Percentiles rank a stretch among this genome's conserved stretches.
phyloP scores from a whole-genome alignment of 2,888 invertebrate species.

The Mythimna vitellina region DNA sequence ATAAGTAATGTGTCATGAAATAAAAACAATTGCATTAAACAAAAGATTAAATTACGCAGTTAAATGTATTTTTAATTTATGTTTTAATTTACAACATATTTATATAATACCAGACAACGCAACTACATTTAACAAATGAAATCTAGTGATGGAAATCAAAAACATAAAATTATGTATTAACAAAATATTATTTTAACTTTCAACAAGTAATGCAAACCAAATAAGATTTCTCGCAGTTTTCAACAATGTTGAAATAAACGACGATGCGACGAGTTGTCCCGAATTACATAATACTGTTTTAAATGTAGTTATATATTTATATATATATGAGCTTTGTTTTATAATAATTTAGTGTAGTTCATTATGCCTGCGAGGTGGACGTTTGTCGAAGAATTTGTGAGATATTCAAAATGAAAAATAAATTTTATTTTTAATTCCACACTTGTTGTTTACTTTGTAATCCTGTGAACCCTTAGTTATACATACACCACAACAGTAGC shows the following conservation, averaged over 20 bases:
- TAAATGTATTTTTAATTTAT: slow-evolving; percentile 27
- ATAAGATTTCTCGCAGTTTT: slow-evolving; percentile 26
- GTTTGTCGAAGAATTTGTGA: slow-evolving; percentile 84
- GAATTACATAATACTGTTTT: slow-evolving; percentile 77
- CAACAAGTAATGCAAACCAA: slow-evolving; percentile 18
- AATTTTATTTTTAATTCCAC: slow-evolving; percentile 90
- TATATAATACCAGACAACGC: slow-evolving; percentile 20
- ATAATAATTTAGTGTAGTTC: slow-evolving; percentile 81
- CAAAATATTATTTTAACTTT: neutral
- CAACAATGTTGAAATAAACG: slow-evolving; percentile 33
- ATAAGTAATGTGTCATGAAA: slow-evolving; percentile 17
- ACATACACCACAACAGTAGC: neutral
- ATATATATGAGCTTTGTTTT: slow-evolving; percentile 88
- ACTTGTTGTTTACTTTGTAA: slow-evolving; percentile 68
- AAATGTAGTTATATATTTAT: slow-evolving; percentile 86
- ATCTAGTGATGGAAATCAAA: neutral
- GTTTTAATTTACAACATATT: slow-evolving; percentile 20
- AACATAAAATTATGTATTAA: slow-evolving; percentile 25
- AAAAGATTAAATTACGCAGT: slow-evolving; percentile 28
- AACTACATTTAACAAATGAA: neutral
- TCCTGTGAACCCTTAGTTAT: neutral
- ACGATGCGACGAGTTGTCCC: slow-evolving; percentile 67
- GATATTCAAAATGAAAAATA: slow-evolving; percentile 88
- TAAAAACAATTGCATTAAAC: slow-evolving; percentile 29
- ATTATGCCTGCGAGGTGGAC: slow-evolving; percentile 76